A percentile compares a stretch with the other conserved stretches of the same genome.
Evolutionary conservation across 2,797 vertebrate genomes (phyloP).

Genomic region (Gallirallus australis): DNA sequence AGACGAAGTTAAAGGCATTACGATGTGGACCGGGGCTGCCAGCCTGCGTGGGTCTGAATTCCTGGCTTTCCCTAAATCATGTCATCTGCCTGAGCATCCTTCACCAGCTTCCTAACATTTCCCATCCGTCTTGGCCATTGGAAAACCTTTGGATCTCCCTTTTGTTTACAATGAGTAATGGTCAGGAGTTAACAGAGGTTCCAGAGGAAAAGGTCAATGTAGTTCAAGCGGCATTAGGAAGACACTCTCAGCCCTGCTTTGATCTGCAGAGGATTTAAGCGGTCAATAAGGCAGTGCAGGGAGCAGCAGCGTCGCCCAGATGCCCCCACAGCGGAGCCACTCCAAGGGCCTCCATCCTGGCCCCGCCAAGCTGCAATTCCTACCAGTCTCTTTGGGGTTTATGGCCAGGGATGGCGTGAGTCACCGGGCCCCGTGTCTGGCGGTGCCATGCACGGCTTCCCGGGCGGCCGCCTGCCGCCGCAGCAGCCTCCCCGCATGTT

Average conservation of each 20-base stretch:
- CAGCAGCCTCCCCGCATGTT: constrained; percentile 25
- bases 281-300: constrained; percentile 27
- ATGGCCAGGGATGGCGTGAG: constrained; percentile 52
- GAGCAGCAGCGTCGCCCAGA: background rate
- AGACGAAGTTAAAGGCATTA: background rate
- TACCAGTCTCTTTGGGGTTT: constrained; percentile 49
- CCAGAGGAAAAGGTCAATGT: constrained; percentile 70
- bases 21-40: background rate
- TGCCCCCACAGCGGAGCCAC: background rate
- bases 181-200: constrained; percentile 71
- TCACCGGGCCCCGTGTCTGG: constrained; percentile 65
- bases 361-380: constrained; percentile 22
- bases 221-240: constrained; percentile 71
- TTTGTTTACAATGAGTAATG: constrained; percentile 74
- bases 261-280: constrained; percentile 57
- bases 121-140: constrained; percentile 55
- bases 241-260: constrained; percentile 57
- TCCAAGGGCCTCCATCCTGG: fast-evolving
- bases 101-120: constrained; percentile 65
- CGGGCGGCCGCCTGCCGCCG: background rate
- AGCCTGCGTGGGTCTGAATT: background rate
- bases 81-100: constrained; percentile 52
- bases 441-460: constrained; percentile 59
- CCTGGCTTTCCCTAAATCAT: constrained; percentile 58
- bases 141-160: constrained; percentile 65